Conservation (phyloP, 2,113 vertebrate genomes). For the Scomber japonicus region DNA sequence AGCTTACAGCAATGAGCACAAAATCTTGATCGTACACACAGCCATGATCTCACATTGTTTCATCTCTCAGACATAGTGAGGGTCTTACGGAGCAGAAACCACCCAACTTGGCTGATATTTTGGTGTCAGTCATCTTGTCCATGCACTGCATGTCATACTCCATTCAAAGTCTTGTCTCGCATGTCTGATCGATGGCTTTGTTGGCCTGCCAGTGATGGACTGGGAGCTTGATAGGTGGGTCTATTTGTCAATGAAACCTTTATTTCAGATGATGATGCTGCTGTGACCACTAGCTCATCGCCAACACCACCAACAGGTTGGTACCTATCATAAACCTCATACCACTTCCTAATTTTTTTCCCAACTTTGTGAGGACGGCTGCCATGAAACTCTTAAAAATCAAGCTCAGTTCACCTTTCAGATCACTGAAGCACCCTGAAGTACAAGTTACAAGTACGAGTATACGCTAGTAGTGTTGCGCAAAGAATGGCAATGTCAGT, state of each 20-base stretch:
- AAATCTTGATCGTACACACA: conserved; percentile 6
- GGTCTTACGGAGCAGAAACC: conserved; percentile 1
- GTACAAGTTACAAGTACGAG: not conserved
- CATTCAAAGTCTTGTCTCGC: conserved; percentile 40
- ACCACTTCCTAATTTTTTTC: conserved; percentile 26
- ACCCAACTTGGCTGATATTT: conserved; percentile 6
- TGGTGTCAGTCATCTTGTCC: conserved; percentile 25
- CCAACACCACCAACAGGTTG: conserved; percentile 84
- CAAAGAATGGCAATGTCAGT: not conserved
- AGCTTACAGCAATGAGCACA: conserved; percentile 21
- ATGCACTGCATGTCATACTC: conserved; percentile 46
- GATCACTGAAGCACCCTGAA: not conserved
- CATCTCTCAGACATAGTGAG: not conserved
- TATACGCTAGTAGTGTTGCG: too few species aligned
- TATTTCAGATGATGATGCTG: conserved; percentile 85
- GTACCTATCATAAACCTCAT: conserved; percentile 66
- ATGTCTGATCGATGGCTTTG: conserved; percentile 56
- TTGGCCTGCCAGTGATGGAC: conserved; percentile 67
- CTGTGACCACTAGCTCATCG: conserved; percentile 71
- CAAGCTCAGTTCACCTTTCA: not conserved
- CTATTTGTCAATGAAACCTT: conserved; percentile 82
- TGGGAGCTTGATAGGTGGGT: conserved; percentile 78
- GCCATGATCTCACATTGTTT: conserved; percentile 5
- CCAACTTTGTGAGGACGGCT: conserved; percentile 7
- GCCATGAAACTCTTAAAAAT: not conserved